phyloP scores from a whole-genome alignment of 1,140 invertebrate species.

The Tetragnatha versicolor region DNA sequence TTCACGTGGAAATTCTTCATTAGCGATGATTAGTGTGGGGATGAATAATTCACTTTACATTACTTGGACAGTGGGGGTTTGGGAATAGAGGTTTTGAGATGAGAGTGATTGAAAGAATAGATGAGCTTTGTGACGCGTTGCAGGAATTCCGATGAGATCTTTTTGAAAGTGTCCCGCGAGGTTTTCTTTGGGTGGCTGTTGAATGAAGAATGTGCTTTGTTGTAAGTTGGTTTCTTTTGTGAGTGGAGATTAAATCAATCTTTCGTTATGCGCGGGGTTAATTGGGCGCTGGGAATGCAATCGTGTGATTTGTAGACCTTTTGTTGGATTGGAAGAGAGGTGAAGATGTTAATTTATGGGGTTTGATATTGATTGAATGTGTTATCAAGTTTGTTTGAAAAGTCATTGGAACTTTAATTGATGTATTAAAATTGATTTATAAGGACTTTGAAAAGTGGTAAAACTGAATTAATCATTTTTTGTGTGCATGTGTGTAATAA shows the following conservation, averaged over 20 bases:
- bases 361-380: no score
- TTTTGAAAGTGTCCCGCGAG: no score
- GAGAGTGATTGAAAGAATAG: slow-evolving; percentile 23
- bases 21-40: slow-evolving; percentile 34
- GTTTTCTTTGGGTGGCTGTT: no score
- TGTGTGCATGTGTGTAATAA: no score
- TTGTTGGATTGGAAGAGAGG: no score
- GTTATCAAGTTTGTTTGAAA: no score
- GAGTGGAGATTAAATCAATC: not conserved
- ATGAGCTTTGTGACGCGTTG: slow-evolving; percentile 23
- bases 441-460: no score
- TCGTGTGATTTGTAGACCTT: no score
- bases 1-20: slow-evolving; percentile 37
- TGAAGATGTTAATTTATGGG: no score
- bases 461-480: no score
- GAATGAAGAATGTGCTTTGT: not conserved
- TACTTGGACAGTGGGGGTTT: slow-evolving; percentile 3
- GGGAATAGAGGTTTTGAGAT: slow-evolving; percentile 4
- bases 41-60: slow-evolving; percentile 40
- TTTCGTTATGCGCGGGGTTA: not conserved
- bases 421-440: no score
- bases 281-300: not conserved
- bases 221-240: not conserved
- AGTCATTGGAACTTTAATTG: no score
- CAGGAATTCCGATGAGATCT: slow-evolving; percentile 31